Base-by-base conservation (phyloP, 1,140 invertebrate species). In the Leptinotarsa defecta region DNA sequence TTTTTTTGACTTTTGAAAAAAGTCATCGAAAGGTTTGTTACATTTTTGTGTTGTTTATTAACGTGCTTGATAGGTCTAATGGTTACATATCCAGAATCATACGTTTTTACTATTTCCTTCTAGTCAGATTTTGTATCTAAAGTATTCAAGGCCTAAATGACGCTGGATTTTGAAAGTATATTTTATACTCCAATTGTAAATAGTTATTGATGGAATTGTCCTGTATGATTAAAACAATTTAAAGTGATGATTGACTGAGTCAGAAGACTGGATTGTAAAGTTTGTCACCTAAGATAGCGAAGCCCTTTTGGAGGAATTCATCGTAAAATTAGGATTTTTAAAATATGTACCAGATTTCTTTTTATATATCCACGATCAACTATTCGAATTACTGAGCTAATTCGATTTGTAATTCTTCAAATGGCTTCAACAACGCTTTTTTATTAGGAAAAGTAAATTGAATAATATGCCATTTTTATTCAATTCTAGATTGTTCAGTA, bases 81-180 rank as follows among this genome's bases (percentile, higher is more conserved):
- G 48, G 57, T 24, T 72, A 72, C 48, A 72, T 19, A 2, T 20
- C 34, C 48, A 62, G 71, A 20, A 61, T 57, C 52, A 72, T 61
- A 72, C 68, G 67, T 72, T 34, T 62, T 75, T 34, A 63, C 48
- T 76, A 69, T 76, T 76, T 70, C 74, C 75, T 76, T 78, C 77
- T 78, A 78, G 78, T 79, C 78, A 79, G 68, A n/a, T n/a, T 75
- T 78, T 70, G 74, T 78, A 77, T 76, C 69, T 75, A 75, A 77
- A 77, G 64, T 77, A 17, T 75, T 75, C 19, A 69, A 68, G 76
- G 76, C 76, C 76, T 77, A 74, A 76, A 17, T 76, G 67, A 68
- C 11, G 71, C 13, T 72, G 49, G 15, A 76, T 76, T 76, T 76
- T 20, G 20, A 68, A 75, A 75, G 64, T 77, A 77, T 77, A 75